phyloP scores from a whole-genome alignment of 2,888 invertebrate species.

The Phengaris arion region DNA sequence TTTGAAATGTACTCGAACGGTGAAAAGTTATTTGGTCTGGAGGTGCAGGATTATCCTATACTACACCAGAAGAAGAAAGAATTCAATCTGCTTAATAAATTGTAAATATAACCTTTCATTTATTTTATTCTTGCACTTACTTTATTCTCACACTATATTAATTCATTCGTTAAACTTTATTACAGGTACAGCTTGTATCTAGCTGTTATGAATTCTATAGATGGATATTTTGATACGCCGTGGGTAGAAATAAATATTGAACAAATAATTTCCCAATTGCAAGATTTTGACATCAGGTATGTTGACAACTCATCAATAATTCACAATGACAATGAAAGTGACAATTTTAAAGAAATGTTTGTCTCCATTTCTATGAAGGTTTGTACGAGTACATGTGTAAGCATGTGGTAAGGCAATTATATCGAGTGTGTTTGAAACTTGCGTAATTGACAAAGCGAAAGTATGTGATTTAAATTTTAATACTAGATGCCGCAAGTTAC shows the following conservation, averaged over 20 bases:
- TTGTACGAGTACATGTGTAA: too few species aligned
- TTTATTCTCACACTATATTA: too few species aligned
- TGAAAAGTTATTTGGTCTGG: slow-evolving; percentile 91
- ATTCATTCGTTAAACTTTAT: slow-evolving; percentile 27
- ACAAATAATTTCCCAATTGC: slow-evolving; percentile 86
- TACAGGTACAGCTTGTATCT: slow-evolving; percentile 82
- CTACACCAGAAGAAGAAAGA: slow-evolving; percentile 89
- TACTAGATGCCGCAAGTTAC: slow-evolving; percentile 87
- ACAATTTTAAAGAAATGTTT: too few species aligned
- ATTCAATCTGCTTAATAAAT: slow-evolving; percentile 89
- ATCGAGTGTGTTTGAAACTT: too few species aligned
- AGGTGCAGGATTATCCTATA: slow-evolving; percentile 89
- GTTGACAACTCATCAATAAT: neutral
- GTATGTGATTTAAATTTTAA: neutral
- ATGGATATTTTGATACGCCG: slow-evolving; percentile 90
- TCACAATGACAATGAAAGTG: neutral
- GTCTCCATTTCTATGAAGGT: too few species aligned
- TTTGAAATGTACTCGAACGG: slow-evolving; percentile 91
- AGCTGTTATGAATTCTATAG: slow-evolving; percentile 90
- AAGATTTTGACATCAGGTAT: slow-evolving; percentile 89
- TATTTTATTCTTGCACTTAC: neutral
- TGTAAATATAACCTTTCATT: slow-evolving; percentile 74
- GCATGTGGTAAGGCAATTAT: too few species aligned
- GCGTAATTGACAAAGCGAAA: neutral
- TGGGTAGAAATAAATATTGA: slow-evolving; percentile 93